Percentiles rank a stretch among this genome's conserved stretches.
These are phyloP conservation scores for Chaetorhynchus papuensis DNA, from an alignment of 2,113 vertebrate genomes.

Conservation along the genomic window DNA sequence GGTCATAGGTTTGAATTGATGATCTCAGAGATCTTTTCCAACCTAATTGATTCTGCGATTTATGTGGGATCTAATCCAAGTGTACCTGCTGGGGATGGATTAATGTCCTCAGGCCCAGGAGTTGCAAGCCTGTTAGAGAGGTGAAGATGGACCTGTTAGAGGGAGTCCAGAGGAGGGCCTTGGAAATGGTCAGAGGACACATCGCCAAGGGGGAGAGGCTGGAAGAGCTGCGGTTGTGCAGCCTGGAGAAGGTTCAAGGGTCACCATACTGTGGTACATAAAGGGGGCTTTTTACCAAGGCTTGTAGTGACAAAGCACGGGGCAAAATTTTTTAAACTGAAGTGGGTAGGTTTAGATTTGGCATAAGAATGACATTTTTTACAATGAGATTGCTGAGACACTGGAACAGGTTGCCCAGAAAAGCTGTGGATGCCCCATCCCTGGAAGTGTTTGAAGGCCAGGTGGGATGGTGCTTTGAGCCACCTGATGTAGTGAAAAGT, in stretches of 20 bases:
- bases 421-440: neutral
- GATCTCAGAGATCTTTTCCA: neutral
- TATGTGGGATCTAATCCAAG: neutral
- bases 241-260: neutral
- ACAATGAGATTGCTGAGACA: rapidly evolving
- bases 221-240: neutral
- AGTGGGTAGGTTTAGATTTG: neutral
- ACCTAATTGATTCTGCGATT: rapidly evolving
- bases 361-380: rapidly evolving
- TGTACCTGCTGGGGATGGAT: rapidly evolving
- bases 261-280: no score
- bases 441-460: neutral
- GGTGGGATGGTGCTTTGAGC: neutral
- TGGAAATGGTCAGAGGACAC: rapidly evolving
- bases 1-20: neutral
- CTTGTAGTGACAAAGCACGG: no score
- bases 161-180: neutral
- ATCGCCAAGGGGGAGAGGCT: rapidly evolving
- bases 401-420: neutral
- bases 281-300: neutral
- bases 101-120: rapidly evolving
- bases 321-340: neutral
- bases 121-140: rapidly evolving
- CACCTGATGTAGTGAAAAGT: neutral
- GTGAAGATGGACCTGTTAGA: neutral